Evolutionary conservation across 1,140 invertebrate genomes (phyloP).

Genomic region (Mylabris phalerata): DNA sequence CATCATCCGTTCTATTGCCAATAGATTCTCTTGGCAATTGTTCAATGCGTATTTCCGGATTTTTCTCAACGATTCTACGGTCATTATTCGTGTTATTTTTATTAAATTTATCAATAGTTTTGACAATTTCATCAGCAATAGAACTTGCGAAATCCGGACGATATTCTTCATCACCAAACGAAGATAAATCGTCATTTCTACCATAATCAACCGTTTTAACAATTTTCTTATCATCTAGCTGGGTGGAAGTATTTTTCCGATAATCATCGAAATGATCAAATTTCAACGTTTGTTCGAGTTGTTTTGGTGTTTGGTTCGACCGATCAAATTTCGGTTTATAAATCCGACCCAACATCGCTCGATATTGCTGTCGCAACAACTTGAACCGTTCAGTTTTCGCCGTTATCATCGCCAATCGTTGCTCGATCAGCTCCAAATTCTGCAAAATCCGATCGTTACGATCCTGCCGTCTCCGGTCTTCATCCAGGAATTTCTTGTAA

Average conservation of each 20-base stretch:
- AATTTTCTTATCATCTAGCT: neutral
- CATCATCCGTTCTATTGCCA: too few relatives aligned
- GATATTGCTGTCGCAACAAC: conserved; percentile 40
- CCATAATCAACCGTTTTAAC: neutral
- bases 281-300: neutral
- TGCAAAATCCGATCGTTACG: conserved; percentile 52
- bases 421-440: conserved; percentile 51
- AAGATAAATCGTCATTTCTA: neutral
- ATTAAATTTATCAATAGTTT: conserved; percentile 23
- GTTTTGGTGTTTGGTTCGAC: neutral
- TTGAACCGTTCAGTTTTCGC: conserved; percentile 56
- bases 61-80: neutral
- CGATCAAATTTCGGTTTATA: neutral
- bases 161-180: neutral
- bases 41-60: conserved; percentile 1
- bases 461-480: conserved; percentile 50
- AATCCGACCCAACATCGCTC: conserved; percentile 20
- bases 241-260: neutral
- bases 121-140: conserved; percentile 30
- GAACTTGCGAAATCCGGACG: conserved; percentile 21
- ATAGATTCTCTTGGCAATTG: neutral
- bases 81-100: neutral
- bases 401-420: conserved; percentile 47
- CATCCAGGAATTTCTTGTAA: conserved; percentile 55
- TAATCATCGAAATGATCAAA: neutral